These are phyloP conservation scores for Zelleria hepariella DNA, from an alignment of 2,888 invertebrate genomes.

Conservation along the genomic window DNA sequence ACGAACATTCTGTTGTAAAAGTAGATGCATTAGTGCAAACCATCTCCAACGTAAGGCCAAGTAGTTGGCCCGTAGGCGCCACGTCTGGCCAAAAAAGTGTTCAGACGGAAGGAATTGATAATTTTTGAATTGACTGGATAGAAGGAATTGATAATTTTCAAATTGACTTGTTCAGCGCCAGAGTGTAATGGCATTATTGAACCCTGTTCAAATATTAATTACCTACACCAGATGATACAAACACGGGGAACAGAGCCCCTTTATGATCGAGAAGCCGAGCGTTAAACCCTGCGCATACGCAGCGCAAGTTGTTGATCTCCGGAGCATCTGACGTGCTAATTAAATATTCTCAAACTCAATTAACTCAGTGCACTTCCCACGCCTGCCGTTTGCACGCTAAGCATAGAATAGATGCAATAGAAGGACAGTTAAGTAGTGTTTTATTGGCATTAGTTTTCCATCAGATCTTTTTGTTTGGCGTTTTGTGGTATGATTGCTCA, in stretches of 20 bases:
- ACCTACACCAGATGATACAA: neutral
- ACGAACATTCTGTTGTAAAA: no score
- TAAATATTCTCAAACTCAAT: constrained; percentile 44
- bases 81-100: no score
- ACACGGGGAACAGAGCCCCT: neutral
- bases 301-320: constrained; percentile 28
- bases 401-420: neutral
- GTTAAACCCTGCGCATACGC: constrained; percentile 24
- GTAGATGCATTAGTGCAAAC: no score
- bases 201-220: neutral
- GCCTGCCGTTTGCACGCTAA: constrained; percentile 19
- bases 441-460: neutral
- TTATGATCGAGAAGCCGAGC: neutral
- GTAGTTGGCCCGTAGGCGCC: no score
- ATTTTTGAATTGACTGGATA: no score
- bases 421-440: neutral
- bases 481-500: neutral
- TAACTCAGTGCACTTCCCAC: constrained; percentile 49
- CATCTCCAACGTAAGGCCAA: no score
- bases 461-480: neutral
- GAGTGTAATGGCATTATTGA: no score
- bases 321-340: constrained; percentile 35
- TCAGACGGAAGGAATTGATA: no score
- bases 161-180: no score
- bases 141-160: no score